Evolutionary conservation across 2,113 vertebrate species (phyloP).

Genomic region (Pipa parva): DNA sequence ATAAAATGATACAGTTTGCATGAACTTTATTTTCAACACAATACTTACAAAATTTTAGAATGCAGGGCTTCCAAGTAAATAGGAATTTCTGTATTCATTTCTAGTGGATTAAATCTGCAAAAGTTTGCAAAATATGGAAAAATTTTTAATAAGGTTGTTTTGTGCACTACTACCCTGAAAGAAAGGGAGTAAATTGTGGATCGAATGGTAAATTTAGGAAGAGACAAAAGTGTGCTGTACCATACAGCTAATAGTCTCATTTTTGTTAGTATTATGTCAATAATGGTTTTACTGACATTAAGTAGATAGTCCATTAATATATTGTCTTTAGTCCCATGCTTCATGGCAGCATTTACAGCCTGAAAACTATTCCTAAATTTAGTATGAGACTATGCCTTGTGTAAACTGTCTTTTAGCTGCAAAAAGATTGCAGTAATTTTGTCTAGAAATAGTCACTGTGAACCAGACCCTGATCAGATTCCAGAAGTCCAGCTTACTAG

Average conservation of each 20-base stretch:
- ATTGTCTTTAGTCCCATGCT: constrained; percentile 75
- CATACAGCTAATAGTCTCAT: constrained; percentile 90
- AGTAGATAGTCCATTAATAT: constrained; percentile 96
- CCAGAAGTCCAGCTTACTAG: too few species aligned
- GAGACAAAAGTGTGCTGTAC: constrained; percentile 72
- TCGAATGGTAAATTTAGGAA: constrained; percentile 72
- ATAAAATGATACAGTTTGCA: constrained; percentile 16
- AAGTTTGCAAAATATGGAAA: constrained; percentile 68
- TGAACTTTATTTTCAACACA: constrained; percentile 23
- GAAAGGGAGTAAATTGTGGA: constrained; percentile 69
- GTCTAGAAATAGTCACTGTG: too few species aligned
- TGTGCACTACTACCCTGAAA: constrained; percentile 69
- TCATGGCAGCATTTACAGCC: constrained; percentile 69
- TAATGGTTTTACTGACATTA: constrained; percentile 99
- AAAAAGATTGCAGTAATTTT: too few species aligned
- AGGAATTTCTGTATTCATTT: constrained; percentile 76
- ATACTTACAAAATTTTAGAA: constrained; percentile 15
- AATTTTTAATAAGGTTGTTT: constrained; percentile 79
- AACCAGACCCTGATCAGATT: too few species aligned
- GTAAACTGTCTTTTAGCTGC: too few species aligned
- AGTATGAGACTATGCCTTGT: too few species aligned
- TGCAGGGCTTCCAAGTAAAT: constrained; percentile 57
- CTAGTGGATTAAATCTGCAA: constrained; percentile 72
- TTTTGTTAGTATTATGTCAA: constrained; percentile 99
- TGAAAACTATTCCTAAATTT: constrained; percentile 56